Evolutionary conservation across 2,113 vertebrate species (phyloP).

Genomic region (Narcine bancroftii): DNA sequence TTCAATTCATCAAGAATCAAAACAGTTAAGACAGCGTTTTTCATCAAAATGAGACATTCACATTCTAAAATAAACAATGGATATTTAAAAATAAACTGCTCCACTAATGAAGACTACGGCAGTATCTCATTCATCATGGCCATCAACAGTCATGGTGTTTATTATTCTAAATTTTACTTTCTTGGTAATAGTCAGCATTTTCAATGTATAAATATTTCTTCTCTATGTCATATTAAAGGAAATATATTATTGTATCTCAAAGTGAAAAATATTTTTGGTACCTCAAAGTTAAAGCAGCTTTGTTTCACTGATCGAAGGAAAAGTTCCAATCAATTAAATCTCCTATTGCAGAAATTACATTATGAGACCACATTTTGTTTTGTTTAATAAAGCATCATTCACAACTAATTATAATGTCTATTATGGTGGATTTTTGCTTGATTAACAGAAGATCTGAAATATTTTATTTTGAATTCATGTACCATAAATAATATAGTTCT

Average conservation of each 20-base stretch:
- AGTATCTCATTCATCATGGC: neutral
- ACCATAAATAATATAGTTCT: too few species aligned
- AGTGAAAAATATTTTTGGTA: neutral
- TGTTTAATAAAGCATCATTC: neutral
- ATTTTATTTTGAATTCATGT: too few species aligned
- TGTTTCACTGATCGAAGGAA: neutral
- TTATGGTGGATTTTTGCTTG: neutral
- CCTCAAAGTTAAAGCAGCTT: neutral
- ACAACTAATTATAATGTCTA: neutral
- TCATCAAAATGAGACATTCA: neutral
- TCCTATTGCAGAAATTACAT: neutral
- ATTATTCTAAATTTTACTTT: neutral
- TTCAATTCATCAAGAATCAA: neutral
- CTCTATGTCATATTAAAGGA: neutral
- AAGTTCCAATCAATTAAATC: neutral
- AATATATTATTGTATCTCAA: neutral
- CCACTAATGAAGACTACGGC: neutral
- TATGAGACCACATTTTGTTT: neutral
- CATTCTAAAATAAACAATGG: conserved; percentile 10
- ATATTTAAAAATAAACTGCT: neutral
- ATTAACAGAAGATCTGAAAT: conserved; percentile 9
- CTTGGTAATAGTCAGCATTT: neutral
- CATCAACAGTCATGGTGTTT: neutral
- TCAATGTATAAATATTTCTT: conserved; percentile 7
- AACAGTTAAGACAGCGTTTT: neutral